Conservation (phyloP, 1,140 invertebrate genomes). For the Lamellibrachia luymesi region DNA sequence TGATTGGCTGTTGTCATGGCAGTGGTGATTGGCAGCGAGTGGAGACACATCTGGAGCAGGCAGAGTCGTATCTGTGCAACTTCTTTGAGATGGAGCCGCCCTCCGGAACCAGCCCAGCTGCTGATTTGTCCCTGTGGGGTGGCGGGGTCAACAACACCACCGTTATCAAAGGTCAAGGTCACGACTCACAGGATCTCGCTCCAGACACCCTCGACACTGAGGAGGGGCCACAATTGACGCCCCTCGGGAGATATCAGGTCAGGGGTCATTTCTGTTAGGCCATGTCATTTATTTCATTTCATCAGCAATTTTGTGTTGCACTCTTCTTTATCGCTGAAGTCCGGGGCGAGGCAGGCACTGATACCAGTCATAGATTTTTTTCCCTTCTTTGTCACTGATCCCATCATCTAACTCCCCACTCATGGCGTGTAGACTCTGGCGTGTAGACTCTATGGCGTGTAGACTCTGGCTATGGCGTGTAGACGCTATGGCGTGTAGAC, state of each 20-base stretch:
- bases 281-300: neutral
- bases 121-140: neutral
- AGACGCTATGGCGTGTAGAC: too few species aligned
- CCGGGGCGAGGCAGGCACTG: too few species aligned
- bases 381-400: too few species aligned
- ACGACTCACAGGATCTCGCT: neutral
- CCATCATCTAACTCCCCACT: too few species aligned
- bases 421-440: too few species aligned
- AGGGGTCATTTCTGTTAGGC: neutral
- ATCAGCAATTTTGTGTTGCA: neutral
- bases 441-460: too few species aligned
- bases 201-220: slow-evolving; percentile 3
- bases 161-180: neutral
- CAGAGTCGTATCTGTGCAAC: neutral
- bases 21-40: neutral
- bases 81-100: neutral
- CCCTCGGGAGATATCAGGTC: slow-evolving; percentile 15
- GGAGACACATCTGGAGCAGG: slow-evolving; percentile 10
- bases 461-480: too few species aligned
- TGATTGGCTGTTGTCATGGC: neutral
- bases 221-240: neutral
- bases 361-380: too few species aligned
- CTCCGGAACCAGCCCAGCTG: too few species aligned
- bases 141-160: neutral
- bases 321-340: too few species aligned